phyloP scores from a whole-genome alignment of 1,140 invertebrate genomes.

The Batillaria attramentaria region DNA sequence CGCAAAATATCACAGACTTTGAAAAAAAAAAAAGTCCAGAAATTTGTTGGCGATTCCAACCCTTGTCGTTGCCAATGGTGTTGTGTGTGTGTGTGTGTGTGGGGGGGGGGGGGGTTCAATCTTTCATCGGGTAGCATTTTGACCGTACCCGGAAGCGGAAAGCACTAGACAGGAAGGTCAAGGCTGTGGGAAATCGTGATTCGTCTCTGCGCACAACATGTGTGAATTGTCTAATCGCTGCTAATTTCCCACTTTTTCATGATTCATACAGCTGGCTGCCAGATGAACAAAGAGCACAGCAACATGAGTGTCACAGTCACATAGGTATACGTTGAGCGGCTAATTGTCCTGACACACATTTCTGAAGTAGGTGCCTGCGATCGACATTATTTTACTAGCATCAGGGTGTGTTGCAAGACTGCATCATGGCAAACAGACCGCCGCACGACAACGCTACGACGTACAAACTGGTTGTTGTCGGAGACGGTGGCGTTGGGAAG shows the following conservation, averaged over 20 bases:
- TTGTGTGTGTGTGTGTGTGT: background rate
- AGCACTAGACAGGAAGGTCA: background rate
- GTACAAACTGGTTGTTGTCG: constrained; percentile 91
- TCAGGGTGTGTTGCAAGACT: background rate
- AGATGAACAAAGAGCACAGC: background rate
- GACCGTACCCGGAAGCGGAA: constrained; percentile 20
- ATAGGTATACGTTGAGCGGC: background rate
- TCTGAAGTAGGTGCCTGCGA: background rate
- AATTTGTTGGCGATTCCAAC: background rate
- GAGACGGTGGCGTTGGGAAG: constrained; percentile 90
- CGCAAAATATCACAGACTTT: background rate
- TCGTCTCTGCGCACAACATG: background rate
- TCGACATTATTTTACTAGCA: too few species aligned
- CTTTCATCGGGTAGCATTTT: background rate
- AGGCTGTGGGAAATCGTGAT: background rate
- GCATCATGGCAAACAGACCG: constrained; percentile 21
- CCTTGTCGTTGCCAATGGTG: background rate
- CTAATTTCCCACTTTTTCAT: background rate
- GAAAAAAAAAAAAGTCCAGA: background rate
- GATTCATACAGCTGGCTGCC: background rate
- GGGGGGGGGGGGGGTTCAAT: background rate
- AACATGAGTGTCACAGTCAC: background rate
- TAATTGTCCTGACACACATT: background rate
- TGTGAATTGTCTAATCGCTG: background rate
- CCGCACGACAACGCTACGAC: constrained; percentile 82